Conservation (phyloP, 2,113 vertebrate genomes). For the Chlorodrepanis virens region DNA sequence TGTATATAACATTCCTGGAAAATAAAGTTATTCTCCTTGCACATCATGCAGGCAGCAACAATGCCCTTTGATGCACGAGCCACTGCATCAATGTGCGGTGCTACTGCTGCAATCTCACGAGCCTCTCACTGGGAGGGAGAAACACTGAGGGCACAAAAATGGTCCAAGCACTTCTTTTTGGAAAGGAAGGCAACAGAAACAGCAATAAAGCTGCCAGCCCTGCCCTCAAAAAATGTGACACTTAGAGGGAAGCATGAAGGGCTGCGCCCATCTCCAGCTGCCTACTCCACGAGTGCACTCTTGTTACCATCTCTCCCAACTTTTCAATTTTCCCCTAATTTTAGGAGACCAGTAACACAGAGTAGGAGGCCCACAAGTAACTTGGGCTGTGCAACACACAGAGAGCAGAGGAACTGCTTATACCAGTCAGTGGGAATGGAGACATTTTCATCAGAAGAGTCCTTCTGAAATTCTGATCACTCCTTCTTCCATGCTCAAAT, state of each 20-base stretch:
- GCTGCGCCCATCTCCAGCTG: neutral
- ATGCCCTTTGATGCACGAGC: neutral
- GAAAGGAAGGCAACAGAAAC: neutral
- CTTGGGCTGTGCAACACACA: neutral
- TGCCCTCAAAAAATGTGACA: rapidly evolving
- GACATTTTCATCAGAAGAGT: neutral
- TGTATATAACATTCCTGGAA: neutral
- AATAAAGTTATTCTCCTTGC: neutral
- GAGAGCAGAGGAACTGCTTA: neutral
- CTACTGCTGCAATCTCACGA: rapidly evolving
- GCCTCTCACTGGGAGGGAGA: neutral
- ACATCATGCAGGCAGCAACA: neutral
- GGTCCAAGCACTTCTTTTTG: neutral
- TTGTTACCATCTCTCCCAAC: neutral
- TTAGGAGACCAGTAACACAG: rapidly evolving
- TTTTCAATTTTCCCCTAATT: neutral
- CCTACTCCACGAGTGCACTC: neutral
- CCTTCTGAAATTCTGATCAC: neutral
- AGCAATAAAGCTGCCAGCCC: neutral
- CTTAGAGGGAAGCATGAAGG: neutral
- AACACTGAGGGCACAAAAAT: neutral
- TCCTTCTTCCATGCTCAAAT: neutral
- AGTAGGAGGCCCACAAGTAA: neutral
- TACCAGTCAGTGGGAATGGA: neutral
- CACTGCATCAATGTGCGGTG: neutral